Conservation (phyloP, 1,140 invertebrate genomes). For the Cardiocondyla obscurior region DNA sequence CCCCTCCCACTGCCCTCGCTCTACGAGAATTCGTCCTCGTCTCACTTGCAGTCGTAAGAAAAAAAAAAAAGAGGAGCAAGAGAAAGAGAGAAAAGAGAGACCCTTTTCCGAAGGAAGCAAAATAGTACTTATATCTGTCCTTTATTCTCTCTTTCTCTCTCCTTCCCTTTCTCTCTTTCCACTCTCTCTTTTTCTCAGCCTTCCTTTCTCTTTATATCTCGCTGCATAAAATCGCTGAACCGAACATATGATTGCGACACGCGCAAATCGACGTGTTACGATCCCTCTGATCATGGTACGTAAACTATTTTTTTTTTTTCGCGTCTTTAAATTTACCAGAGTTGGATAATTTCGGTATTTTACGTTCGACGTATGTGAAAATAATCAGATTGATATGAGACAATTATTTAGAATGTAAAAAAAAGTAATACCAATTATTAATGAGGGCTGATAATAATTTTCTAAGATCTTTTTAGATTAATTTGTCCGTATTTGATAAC, state of each 20-base stretch:
- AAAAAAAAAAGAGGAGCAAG: background rate
- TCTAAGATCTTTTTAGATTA: background rate
- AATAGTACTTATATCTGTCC: background rate
- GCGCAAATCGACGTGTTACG: background rate
- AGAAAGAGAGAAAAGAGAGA: background rate
- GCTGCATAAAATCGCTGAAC: background rate
- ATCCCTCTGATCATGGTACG: background rate
- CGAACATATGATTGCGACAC: background rate
- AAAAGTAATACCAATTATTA: background rate
- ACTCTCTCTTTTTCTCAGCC: background rate
- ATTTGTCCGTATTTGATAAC: background rate
- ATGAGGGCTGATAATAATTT: background rate
- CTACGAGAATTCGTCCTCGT: conserved; percentile 38
- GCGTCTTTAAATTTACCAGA: background rate
- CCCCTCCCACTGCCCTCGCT: conserved; percentile 8
- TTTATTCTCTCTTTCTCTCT: background rate
- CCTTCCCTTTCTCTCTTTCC: background rate
- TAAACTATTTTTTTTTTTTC: background rate
- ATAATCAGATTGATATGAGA: background rate
- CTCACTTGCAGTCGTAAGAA: background rate
- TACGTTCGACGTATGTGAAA: background rate
- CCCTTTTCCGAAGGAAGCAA: conserved; percentile 33
- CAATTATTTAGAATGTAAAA: background rate
- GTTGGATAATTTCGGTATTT: background rate
- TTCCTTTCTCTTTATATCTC: conserved; percentile 34